Base-by-base conservation (phyloP, 2,888 invertebrate genomes). In the Scrobipalpa atriplicella region DNA sequence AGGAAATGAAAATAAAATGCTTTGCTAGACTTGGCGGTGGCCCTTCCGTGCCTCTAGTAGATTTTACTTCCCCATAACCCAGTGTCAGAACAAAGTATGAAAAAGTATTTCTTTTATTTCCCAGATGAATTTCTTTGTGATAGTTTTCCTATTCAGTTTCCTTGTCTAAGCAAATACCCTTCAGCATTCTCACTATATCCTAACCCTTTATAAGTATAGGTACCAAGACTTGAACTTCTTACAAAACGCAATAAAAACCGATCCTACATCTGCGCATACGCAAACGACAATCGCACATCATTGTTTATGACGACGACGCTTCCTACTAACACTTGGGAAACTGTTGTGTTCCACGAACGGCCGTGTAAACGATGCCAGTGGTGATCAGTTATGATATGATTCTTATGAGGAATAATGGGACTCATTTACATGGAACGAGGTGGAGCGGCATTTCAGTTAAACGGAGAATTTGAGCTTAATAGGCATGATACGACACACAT, bases 271-370 rank as follows among this genome's bases (percentile, higher is more conserved):
- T 47, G n/a, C n/a, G n/a, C 8, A 47, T 47, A 47, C 16, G 52
- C 19, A 52, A 19, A 52, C 52, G 19, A 52, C 11, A 52, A 47
- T 47, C 52, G 52, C 52, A 18, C 52, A 21, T 52, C 10, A 51
- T 51, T 51, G 51, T 51, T 51, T 51, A 51, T 16, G 16, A n/a
- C 16, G 18, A 13, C 16, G 18, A 51, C 8, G 51, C n/a, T 51
- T 51, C 51, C 51, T 18, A 9, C n/a, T 7, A 51, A 18, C 52
- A 52, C 19, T 21, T 8, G 9, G 47, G 16, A 47, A 47, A 47
- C 47, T 47, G 47, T 47, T 47, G 47, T 2, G 47, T 47, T 47
- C 47, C n/a, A 2, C n/a, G 47, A 47, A 47, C n/a, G 47, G n/a
- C 47, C 47, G 47, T 47, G 47, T 47, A 47, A 47, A 47, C 16